These are phyloP conservation scores for Acanthurus tractus DNA, from an alignment of 2,797 vertebrate species.

Conservation along the genomic window DNA sequence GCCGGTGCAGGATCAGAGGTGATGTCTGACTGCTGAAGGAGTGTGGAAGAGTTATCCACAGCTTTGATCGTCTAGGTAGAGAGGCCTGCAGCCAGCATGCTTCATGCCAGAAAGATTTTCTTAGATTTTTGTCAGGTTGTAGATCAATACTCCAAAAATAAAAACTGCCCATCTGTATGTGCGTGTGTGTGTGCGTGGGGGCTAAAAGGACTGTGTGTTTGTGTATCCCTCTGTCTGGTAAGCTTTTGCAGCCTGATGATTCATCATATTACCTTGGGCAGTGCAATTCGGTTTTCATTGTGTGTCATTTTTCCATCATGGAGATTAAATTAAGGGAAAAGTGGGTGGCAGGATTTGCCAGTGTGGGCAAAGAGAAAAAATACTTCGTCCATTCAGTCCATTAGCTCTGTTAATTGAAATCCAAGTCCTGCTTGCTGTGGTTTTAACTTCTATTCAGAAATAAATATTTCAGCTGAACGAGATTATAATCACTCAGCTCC, in stretches of 20 bases:
- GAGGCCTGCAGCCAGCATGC: background rate
- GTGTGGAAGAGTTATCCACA: slow-evolving; percentile 52
- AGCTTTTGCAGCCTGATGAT: slow-evolving; percentile 54
- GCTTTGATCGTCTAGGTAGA: slow-evolving; percentile 49
- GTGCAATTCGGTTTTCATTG: slow-evolving; percentile 54
- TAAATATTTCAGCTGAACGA: slow-evolving; percentile 34
- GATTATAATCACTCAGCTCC: slow-evolving; percentile 25
- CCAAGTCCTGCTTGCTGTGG: slow-evolving; percentile 22
- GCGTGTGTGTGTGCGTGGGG: background rate
- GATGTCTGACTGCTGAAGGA: slow-evolving; percentile 49
- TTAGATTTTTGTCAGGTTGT: slow-evolving; percentile 34
- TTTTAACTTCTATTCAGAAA: slow-evolving; percentile 39
- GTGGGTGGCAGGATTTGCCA: slow-evolving; percentile 20
- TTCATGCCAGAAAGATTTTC: slow-evolving; percentile 34
- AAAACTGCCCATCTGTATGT: slow-evolving; percentile 16
- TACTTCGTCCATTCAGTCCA: slow-evolving; percentile 35
- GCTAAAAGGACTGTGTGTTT: slow-evolving; percentile 10
- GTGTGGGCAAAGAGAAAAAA: slow-evolving; percentile 30
- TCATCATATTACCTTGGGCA: slow-evolving; percentile 49
- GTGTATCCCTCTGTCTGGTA: slow-evolving; percentile 18
- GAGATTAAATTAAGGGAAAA: slow-evolving; percentile 54
- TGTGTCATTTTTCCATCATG: slow-evolving; percentile 60
- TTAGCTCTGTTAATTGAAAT: slow-evolving; percentile 62
- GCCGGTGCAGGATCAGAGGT: slow-evolving; percentile 43
- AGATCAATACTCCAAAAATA: slow-evolving; percentile 41